Base-by-base conservation (phyloP, 2,797 vertebrate species). In the Macroramphosus scolopax region DNA sequence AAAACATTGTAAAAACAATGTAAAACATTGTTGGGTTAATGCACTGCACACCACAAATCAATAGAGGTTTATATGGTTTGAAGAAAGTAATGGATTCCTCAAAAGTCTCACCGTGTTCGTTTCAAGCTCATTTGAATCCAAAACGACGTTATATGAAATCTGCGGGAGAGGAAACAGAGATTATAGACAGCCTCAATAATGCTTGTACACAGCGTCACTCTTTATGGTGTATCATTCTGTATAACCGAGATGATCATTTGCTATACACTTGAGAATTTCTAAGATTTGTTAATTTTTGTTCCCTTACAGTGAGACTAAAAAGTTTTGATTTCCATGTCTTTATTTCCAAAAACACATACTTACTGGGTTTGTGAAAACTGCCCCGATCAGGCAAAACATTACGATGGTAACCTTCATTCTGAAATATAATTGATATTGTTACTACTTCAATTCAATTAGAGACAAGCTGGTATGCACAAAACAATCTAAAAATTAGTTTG, bases 331-430 rank as follows among this genome's bases (percentile, higher is more conserved):
- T 22, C 20, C 20, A 22, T 22, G 20, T 3, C 20, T 3, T 22
- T 43, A 16, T 17, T 17, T 30, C 2, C 17, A 33, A 46, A 46
- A 32, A 32, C 4, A 40, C 4, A 31, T 62, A 88, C 88, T 88
- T 57, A 91, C 90, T n/a, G 90, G 88, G 36, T 80, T 88, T 26
- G 88, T 64, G 57, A 64, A 69, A 55, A 78, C 66, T 37, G 77
- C 72, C 72, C 83, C 87, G 53, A 89, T 63, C 48, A 90, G 74
- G 60, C 59, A 89, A 62, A 87, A 51, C 8, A 65, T 70, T 39
- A 89, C 31, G 1, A 88, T 45, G 17, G 25, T 33, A 10, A 49
- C n/a, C 68, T 80, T 87, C 89, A 91, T 90, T 72, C 86, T 90
- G 63, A 12, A 68, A 82, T 1, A 63, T 12, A 17, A 50, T 36